Evolutionary conservation across 2,113 vertebrate genomes (phyloP).

Genomic region (Rhagologus leucostigma): DNA sequence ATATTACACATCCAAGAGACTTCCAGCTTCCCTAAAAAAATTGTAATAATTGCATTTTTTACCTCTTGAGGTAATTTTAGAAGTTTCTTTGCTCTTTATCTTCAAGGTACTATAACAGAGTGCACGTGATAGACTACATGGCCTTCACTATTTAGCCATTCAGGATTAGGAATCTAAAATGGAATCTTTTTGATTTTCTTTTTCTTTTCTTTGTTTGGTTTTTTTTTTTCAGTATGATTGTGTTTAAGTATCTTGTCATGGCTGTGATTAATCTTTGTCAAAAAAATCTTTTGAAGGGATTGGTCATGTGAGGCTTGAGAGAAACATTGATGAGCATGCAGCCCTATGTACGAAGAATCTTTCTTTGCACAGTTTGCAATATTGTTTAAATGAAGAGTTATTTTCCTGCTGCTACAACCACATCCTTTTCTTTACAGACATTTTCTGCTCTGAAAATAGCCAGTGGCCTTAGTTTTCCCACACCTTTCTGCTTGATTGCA

Average conservation of each 20-base stretch:
- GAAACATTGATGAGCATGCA: not conserved
- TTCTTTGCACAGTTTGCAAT: not conserved
- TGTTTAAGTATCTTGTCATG: not conserved
- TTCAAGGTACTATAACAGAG: not conserved
- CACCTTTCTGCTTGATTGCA: not conserved
- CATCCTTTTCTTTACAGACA: not conserved
- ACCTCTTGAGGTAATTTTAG: not conserved
- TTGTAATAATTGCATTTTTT: not conserved
- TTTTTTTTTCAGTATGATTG: not conserved
- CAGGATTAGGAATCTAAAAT: not conserved
- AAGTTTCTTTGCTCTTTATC: not conserved
- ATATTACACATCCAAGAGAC: not conserved
- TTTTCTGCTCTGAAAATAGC: not conserved
- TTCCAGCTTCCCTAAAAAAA: not conserved
- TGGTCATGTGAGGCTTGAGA: not conserved
- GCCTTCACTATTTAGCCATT: not conserved
- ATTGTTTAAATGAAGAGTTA: not conserved
- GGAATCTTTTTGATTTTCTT: not conserved
- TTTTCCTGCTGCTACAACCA: not conserved
- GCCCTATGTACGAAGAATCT: not conserved
- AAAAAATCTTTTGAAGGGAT: not conserved
- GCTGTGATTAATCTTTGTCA: not conserved
- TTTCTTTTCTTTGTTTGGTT: not conserved
- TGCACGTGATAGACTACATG: not conserved
- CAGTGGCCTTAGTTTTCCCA: not conserved